These are phyloP conservation scores for Eubucco bourcierii DNA, from an alignment of 2,113 vertebrate species.

Conservation along the genomic window DNA sequence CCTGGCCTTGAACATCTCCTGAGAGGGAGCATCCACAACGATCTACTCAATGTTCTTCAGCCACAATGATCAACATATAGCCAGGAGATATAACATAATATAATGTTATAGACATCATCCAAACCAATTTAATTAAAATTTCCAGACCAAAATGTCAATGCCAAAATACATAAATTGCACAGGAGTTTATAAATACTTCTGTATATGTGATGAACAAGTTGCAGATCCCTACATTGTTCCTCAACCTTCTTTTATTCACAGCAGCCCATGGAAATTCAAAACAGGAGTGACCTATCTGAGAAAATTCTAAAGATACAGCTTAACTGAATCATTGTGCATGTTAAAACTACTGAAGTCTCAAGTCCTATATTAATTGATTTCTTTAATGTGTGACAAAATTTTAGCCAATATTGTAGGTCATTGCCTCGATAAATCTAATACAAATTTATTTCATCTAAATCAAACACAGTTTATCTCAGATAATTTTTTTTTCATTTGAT, in stretches of 20 bases:
- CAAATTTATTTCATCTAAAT: neutral
- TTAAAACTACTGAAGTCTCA: neutral
- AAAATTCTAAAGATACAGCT: neutral
- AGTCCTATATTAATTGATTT: neutral
- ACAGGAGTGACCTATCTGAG: neutral
- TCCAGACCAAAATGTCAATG: neutral
- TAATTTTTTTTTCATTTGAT: neutral
- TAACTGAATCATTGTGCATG: neutral
- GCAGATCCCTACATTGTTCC: neutral
- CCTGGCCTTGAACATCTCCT: no score
- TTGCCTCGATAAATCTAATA: neutral
- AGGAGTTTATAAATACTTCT: neutral
- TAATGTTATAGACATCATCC: neutral
- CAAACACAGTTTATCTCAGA: neutral
- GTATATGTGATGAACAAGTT: neutral
- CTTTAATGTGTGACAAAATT: neutral
- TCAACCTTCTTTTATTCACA: neutral
- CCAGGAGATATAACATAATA: no score
- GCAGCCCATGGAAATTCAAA: neutral
- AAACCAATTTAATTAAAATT: neutral
- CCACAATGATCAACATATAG: no score
- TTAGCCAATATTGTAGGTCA: neutral
- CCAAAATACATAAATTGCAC: neutral
- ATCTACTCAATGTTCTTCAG: no score
- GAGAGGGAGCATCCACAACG: no score